Evolutionary conservation across 2,113 vertebrate genomes (phyloP), one percentile per base, ranked within the genome.

Genomic region (Hemiscyllium ocellatum): DNA sequence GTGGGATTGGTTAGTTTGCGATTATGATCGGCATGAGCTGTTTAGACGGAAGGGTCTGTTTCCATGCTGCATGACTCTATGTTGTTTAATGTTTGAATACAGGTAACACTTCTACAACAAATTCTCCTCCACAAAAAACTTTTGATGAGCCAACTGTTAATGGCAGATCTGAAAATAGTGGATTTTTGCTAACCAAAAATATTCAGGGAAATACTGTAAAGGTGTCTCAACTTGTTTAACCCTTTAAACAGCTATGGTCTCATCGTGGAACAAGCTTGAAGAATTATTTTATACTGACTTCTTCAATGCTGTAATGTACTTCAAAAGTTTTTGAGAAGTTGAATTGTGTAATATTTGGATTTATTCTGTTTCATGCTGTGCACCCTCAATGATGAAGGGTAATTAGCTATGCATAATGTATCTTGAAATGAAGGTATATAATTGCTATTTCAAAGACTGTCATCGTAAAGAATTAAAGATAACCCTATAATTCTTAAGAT

Each of bases 361-460:
- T 65, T 61, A 89, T n/a, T 90, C 26, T 52, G 33, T 90, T 90
- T 56, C 87, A 33, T 90, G 12, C 52, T n/a, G 52, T 12, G 52
- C 19, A 65, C 52, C 2, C 56, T 90, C 87, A 90, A 90, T 90
- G 26, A 61, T 33, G n/a, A 56, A 65, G 26, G 87, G 52, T 90
- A 65, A 61, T 61, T 90, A 90, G 52, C 56, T 61, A 56, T 65
- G 29, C 24, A 90, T 90, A 56, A 65, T 90, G 87, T 52, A 17
- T 26, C 52, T 90, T 90, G 87, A 90, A 90, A 61, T 90, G 52
- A 90, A 90, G 52, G 56, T 90, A 65, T 52, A n/a, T 61, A 90
- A 90, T 56, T 56, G 52, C 29, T 33, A 26, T 65, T 83, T 90
- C 29, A 90, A 90, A 90, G 85, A 56, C 47, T 87, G 78, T 15